Evolutionary conservation across 2,797 vertebrate species (phyloP).

Genomic region (Meda fulgida): DNA sequence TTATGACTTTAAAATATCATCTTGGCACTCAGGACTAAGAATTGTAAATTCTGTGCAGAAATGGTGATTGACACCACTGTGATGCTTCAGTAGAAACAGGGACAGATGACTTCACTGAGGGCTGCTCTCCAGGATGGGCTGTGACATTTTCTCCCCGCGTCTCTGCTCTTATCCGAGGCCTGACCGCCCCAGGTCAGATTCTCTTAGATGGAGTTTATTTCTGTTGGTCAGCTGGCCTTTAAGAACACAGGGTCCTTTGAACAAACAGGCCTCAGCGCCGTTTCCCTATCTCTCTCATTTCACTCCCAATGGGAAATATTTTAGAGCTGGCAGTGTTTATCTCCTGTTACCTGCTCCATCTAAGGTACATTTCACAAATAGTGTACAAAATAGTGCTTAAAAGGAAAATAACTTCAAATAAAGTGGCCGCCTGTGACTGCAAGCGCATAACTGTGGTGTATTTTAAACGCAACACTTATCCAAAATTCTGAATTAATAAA

Average conservation of each 20-base stretch:
- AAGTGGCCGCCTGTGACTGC: neutral
- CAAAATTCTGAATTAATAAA: neutral
- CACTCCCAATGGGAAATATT: slow-evolving; percentile 28
- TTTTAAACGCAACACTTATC: neutral
- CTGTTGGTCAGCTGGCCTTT: slow-evolving; percentile 68
- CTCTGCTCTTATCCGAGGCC: slow-evolving; percentile 67
- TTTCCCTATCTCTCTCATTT: slow-evolving; percentile 20
- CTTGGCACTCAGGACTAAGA: slow-evolving; percentile 2
- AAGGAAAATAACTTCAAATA: neutral
- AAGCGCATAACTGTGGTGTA: neutral
- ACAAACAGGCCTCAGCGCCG: slow-evolving; percentile 36
- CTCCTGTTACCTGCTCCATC: neutral
- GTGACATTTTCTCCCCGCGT: slow-evolving; percentile 72
- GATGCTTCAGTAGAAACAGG: slow-evolving; percentile 26
- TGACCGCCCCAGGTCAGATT: slow-evolving; percentile 70
- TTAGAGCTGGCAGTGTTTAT: slow-evolving; percentile 33
- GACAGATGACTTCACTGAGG: slow-evolving; percentile 49
- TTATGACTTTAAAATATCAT: neutral
- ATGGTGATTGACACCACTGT: slow-evolving; percentile 34
- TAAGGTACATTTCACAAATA: neutral
- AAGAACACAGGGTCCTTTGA: slow-evolving; percentile 52
- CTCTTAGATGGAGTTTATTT: slow-evolving; percentile 71
- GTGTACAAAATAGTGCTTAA: neutral
- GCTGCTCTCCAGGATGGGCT: slow-evolving; percentile 68
- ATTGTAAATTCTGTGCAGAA: slow-evolving; percentile 29